Evolutionary conservation across 2,797 vertebrate species (phyloP), one percentile per base, ranked within the genome.

Genomic region (Diplodus sargus): DNA sequence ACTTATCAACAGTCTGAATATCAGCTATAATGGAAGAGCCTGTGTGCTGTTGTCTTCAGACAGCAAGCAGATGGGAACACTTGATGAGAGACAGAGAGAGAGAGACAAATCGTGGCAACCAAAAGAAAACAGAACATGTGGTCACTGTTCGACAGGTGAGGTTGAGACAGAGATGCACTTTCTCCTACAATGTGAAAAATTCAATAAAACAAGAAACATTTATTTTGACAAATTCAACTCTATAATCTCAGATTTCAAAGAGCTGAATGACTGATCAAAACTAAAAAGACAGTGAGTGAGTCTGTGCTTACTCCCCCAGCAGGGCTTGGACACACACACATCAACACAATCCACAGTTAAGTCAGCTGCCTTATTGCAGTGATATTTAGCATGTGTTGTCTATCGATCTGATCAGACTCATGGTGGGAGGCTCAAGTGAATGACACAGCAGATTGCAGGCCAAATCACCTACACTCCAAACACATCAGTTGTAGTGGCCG

Each of bases 381-480:
- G 57, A 75, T 54, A 76, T 75, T 81, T 56, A 63, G 17, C 66
- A 43, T 72, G 42, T 18, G 16, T 4, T 48, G 22, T 12, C n/a
- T 4, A 70, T 74, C 1, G 54, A 70, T 66, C 56, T 12, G 49
- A 65, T 4, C 39, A 53, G 61, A 57, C 10, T 70, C 62, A 48
- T 59, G 64, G 28, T 64, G 74, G 48, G 60, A 73, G 58, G 28
- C n/a, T 69, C 20, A 53, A n/a, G 49, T 47, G 5, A 34, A 49
- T 62, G 69, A 74, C 60, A 39, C 71, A 51, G 72, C 66, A 69
- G 49, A 42, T 43, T 53, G 23, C 28, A 10, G 53, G n/a, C 11
- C 18, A 7, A 25, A 79, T 56, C 63, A 62, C 25, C 57, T 52
- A 34, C 60, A 45, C 25, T 52, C 48, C 48, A 2, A 15, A 52